Evolutionary conservation across 2,797 vertebrate genomes (phyloP).

Genomic region (Myoxocephalus aenaeus): DNA sequence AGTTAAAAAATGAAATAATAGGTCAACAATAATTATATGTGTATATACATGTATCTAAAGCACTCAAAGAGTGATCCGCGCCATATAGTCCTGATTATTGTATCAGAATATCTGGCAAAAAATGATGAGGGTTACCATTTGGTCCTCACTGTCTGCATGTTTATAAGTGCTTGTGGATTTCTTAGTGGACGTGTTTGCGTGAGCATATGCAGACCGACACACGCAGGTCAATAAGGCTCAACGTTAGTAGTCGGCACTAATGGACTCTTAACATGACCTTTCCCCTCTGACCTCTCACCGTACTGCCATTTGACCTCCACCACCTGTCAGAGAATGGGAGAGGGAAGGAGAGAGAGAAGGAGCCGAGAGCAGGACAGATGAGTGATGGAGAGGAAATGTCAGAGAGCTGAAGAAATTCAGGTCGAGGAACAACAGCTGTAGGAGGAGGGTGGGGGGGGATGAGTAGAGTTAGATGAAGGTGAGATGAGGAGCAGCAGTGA

Average conservation of each 20-base stretch:
- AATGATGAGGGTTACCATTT: background rate
- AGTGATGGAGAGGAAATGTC: constrained; percentile 18
- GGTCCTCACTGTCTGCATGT: background rate
- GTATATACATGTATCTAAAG: background rate
- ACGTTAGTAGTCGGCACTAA: constrained; percentile 64
- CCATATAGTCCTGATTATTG: background rate
- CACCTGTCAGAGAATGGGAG: constrained; percentile 57
- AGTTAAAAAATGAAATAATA: background rate
- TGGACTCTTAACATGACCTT: constrained; percentile 74
- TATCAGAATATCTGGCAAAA: background rate
- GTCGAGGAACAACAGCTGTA: background rate
- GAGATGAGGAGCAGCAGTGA: constrained; percentile 25
- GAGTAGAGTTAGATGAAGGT: constrained; percentile 16
- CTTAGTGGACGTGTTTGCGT: constrained; percentile 28
- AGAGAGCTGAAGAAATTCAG: background rate
- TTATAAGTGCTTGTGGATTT: background rate
- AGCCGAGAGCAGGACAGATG: constrained; percentile 15
- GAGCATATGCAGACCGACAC: constrained; percentile 53
- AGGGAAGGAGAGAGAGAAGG: background rate
- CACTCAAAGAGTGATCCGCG: background rate
- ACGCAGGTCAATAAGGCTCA: constrained; percentile 69
- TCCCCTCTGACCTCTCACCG: constrained; percentile 62
- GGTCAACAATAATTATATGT: background rate
- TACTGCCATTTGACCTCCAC: constrained; percentile 55
- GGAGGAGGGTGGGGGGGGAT: background rate